Percentiles rank a stretch among this genome's conserved stretches.
phyloP scores from a whole-genome alignment of 1,140 invertebrate genomes.

The Tenebrio molitor region DNA sequence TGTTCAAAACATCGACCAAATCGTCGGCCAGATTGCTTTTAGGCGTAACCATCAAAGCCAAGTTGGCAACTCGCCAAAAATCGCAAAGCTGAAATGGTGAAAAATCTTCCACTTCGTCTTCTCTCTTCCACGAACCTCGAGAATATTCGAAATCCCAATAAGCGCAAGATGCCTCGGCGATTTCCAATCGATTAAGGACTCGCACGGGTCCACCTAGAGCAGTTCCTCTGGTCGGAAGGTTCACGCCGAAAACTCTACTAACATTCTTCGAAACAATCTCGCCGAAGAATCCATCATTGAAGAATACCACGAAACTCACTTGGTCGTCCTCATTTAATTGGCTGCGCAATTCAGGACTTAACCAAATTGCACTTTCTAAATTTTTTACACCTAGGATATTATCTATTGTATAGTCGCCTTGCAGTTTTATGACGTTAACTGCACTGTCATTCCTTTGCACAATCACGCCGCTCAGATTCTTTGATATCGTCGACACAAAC shows the following conservation, averaged over 20 bases:
- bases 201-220: too few relatives aligned
- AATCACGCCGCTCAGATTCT: neutral
- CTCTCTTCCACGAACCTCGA: neutral
- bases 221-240: too few relatives aligned
- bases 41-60: neutral
- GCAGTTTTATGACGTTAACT: neutral
- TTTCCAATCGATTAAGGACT: too few relatives aligned
- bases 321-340: neutral
- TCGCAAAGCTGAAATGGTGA: constrained; percentile 59
- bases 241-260: too few relatives aligned
- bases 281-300: neutral
- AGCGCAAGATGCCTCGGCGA: too few relatives aligned
- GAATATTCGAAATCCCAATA: neutral
- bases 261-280: neutral
- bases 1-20: constrained; percentile 48
- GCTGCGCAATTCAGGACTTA: neutral
- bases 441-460: neutral
- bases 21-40: constrained; percentile 51
- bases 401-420: neutral
- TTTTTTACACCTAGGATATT: neutral
- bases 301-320: neutral
- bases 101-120: neutral
- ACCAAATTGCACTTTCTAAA: neutral
- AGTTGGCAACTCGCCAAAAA: constrained; percentile 36
- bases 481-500: neutral